Percentiles rank a stretch among this genome's conserved stretches.
Conservation (phyloP, 2,888 invertebrate species). For the Polymixis flavicincta region DNA sequence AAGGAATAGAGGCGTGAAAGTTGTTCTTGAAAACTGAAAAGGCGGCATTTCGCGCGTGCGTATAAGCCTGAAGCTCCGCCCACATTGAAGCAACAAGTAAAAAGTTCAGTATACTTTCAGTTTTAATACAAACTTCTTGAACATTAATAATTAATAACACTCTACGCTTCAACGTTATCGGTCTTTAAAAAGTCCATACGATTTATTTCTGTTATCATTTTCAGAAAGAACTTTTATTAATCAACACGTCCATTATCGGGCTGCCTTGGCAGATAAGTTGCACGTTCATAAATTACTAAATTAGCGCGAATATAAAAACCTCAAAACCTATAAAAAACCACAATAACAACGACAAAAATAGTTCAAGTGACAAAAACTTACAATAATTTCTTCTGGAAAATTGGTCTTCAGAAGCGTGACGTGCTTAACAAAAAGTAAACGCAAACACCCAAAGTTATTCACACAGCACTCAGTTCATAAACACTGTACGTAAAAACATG, state of each 20-base stretch:
- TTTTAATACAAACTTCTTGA: conserved; percentile 34
- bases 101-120: conserved; percentile 32
- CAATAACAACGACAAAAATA: conserved; percentile 27
- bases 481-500: conserved; percentile 73
- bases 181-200: conserved; percentile 52
- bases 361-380: conserved; percentile 62
- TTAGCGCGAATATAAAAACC: conserved; percentile 31
- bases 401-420: conserved; percentile 55
- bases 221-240: conserved; percentile 55
- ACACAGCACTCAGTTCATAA: conserved; percentile 83
- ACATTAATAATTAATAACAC: conserved; percentile 41
- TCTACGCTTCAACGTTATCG: conserved; percentile 54
- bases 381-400: conserved; percentile 57
- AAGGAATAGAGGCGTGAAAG: conserved; percentile 40
- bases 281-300: conserved; percentile 37
- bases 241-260: conserved; percentile 41
- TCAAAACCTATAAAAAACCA: conserved; percentile 38
- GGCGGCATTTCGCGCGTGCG: conserved; percentile 80
- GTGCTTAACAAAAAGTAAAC: conserved; percentile 68
- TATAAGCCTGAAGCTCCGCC: conserved; percentile 79
- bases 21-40: conserved; percentile 61
- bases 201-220: conserved; percentile 58
- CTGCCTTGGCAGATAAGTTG: conserved; percentile 61
- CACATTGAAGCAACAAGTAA: conserved; percentile 81
- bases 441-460: conserved; percentile 77